A percentile compares a stretch with the other conserved stretches of the same genome.
phyloP scores from a whole-genome alignment of 1,140 invertebrate genomes.

The Tetramorium simillimum region DNA sequence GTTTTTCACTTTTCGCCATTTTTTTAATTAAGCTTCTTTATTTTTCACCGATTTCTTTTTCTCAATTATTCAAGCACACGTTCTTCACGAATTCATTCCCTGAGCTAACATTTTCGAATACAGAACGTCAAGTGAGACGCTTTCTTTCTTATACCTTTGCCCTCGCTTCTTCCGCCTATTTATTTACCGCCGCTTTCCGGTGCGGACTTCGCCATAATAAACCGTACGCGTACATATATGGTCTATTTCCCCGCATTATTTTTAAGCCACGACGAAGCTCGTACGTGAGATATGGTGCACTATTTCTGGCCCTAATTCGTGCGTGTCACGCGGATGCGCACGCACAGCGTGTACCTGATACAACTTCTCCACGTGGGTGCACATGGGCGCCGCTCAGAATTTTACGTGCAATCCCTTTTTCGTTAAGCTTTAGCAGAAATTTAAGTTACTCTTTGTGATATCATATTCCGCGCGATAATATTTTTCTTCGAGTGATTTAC shows the following conservation, averaged over 20 bases:
- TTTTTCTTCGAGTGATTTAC: background rate
- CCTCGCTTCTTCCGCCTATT: slow-evolving; percentile 43
- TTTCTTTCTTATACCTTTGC: slow-evolving; percentile 32
- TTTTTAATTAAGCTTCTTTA: background rate
- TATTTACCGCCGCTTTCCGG: slow-evolving; percentile 50
- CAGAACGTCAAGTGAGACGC: background rate
- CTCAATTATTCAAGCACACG: background rate
- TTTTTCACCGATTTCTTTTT: background rate
- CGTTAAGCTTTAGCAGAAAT: background rate
- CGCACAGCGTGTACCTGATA: slow-evolving; percentile 3
- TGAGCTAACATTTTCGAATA: background rate
- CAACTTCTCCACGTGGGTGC: slow-evolving; percentile 24
- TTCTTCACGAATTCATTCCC: background rate
- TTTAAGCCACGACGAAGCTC: slow-evolving; percentile 19
- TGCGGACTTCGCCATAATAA: slow-evolving; percentile 25
- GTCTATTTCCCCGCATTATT: slow-evolving; percentile 45
- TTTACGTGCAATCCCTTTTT: background rate
- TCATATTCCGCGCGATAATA: background rate
- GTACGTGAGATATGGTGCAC: background rate
- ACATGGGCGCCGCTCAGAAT: background rate
- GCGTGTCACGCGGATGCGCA: slow-evolving; percentile 22
- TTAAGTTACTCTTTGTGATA: background rate
- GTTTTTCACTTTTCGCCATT: background rate
- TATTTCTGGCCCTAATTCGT: slow-evolving; percentile 45
- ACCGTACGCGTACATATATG: slow-evolving; percentile 40